Conservation (phyloP, 2,888 invertebrate genomes). For the Prosopocoilus inquinatus region DNA sequence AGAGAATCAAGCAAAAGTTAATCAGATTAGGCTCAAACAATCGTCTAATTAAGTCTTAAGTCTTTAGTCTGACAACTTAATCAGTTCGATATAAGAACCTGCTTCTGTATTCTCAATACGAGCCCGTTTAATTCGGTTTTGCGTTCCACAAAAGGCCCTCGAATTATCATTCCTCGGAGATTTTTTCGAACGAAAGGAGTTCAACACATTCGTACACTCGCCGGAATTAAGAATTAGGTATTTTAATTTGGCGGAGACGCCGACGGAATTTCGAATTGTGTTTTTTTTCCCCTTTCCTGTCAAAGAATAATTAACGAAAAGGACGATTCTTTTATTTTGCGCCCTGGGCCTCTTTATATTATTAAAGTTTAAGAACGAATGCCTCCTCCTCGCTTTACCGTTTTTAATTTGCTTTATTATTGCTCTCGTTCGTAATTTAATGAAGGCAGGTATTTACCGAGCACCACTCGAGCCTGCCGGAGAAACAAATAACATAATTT, state of each 20-base stretch:
- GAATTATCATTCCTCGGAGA: slow-evolving; percentile 26
- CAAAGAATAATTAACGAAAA: slow-evolving; percentile 1
- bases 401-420: slow-evolving; percentile 1
- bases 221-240: slow-evolving; percentile 36
- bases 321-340: slow-evolving; percentile 5
- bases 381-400: background rate
- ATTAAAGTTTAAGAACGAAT: background rate
- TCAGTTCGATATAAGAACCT: slow-evolving; percentile 24
- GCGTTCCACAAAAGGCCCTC: slow-evolving; percentile 28
- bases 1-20: slow-evolving; percentile 41
- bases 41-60: slow-evolving; percentile 48
- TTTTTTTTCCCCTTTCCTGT: background rate
- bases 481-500: slow-evolving; percentile 19
- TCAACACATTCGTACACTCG: background rate
- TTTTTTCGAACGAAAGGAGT: slow-evolving; percentile 10
- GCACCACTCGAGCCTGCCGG: background rate
- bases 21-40: slow-evolving; percentile 48
- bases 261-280: slow-evolving; percentile 21
- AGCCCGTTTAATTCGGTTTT: slow-evolving; percentile 30
- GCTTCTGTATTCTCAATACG: slow-evolving; percentile 31
- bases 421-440: background rate
- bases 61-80: slow-evolving; percentile 32
- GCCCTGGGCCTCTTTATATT: background rate
- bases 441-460: background rate
- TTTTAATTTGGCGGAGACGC: slow-evolving; percentile 32